Evolutionary conservation across 92 coral and sea anemone species (phyloP), one percentile per base, ranked within the genome.

Genomic region (Zoanthus sansibaricus): DNA sequence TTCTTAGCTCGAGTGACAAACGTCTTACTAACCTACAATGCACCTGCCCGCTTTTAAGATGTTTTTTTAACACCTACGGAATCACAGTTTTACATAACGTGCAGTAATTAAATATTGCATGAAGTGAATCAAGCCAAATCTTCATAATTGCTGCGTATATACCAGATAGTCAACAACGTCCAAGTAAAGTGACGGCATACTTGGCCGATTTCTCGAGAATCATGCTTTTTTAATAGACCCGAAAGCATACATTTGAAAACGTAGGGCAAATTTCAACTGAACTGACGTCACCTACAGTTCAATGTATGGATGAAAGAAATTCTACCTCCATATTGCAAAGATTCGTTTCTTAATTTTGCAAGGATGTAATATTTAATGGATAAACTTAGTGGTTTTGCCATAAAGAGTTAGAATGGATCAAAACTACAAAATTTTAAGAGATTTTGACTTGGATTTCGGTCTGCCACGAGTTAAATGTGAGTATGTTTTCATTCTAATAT

Each of bases 31-130:
- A 8, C 17, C 49, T 10, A 44, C 25, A 45, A 25, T 51, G 67
- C 82, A 76, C 82, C 82, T 76, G 82, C 20, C 82, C 12, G 61
- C 46, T 76, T 54, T 52, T 14, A 76, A 52, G 11, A 31, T 21
- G n/a, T 54, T 54, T 76, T 76, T 51, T 18, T 11, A 7, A 17
- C 25, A 76, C 66, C 6, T 20, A 52, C 14, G 68, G 30, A 37
- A 37, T 37, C 25, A 76, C 54, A 52, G 54, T 76, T 75, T 76
- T 54, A 15, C 67, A 54, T 76, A 56, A 25, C 25, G 0, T 25
- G 46, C 42, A 76, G 25, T 64, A 51, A 49, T 25, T 52, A 62
- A 51, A 52, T 76, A 76, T 58, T 51, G 82, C 30, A n/a, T 44
- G 78, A 72, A 16, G 1, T 47, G 10, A 21, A 16, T 62, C 21